These are phyloP conservation scores for Tachysurus vachellii DNA, from an alignment of 2,113 vertebrate genomes.

Conservation along the genomic window DNA sequence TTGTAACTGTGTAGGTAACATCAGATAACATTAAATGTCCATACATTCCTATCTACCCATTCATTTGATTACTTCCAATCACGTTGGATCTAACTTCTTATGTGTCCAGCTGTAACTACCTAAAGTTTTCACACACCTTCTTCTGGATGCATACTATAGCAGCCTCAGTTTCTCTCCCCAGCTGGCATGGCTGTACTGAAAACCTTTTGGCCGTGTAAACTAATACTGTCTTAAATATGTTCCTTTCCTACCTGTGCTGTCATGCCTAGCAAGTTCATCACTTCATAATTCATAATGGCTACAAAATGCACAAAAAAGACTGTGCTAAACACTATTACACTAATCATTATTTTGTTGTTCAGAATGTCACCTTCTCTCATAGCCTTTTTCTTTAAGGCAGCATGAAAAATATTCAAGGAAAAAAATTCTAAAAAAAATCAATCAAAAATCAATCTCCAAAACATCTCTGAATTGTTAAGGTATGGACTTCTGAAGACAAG, in stretches of 20 bases:
- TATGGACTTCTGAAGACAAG: too few species aligned
- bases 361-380: not conserved
- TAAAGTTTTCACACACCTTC: not conserved
- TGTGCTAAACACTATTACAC: not conserved
- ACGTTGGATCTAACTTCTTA: not conserved
- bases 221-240: not conserved
- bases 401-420: not conserved
- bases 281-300: not conserved
- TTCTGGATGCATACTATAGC: not conserved
- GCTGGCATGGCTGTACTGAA: not conserved
- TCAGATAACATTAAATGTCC: too few species aligned
- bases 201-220: not conserved
- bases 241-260: not conserved
- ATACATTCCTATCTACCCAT: not conserved
- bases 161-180: not conserved
- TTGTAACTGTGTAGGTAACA: not conserved
- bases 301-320: not conserved
- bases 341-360: not conserved
- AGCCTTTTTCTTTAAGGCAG: not conserved
- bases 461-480: too few species aligned
- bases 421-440: not conserved
- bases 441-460: not conserved
- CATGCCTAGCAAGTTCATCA: not conserved
- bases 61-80: not conserved
- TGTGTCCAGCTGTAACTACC: not conserved